Evolutionary conservation across 2,113 vertebrate genomes (phyloP).

Genomic region (Nannobrachium achirus): DNA sequence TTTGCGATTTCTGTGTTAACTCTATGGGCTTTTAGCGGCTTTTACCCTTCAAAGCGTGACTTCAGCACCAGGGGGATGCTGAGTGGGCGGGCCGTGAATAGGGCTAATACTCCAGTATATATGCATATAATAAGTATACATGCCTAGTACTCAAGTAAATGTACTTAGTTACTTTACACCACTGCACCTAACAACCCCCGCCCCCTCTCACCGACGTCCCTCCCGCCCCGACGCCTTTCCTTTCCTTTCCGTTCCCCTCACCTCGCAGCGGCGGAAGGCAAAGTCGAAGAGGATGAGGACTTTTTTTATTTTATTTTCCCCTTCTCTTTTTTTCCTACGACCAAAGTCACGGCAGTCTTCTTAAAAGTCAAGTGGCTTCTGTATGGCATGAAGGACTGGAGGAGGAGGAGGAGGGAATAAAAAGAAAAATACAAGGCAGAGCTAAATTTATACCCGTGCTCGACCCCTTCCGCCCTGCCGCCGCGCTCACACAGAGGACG

Average conservation of each 20-base stretch:
- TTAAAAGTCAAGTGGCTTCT: constrained; percentile 52
- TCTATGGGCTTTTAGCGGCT: too few species aligned
- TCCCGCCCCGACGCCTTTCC: background rate
- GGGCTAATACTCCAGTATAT: too few species aligned
- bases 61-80: too few species aligned
- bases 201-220: constrained; percentile 13
- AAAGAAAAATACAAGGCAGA: too few species aligned
- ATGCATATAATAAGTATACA: too few species aligned
- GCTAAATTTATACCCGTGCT: constrained; percentile 18
- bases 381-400: constrained; percentile 28
- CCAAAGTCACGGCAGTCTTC: constrained; percentile 40
- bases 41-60: too few species aligned
- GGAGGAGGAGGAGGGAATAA: too few species aligned
- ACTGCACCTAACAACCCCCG: constrained; percentile 1
- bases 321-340: constrained; percentile 30
- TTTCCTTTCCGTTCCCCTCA: constrained; percentile 3
- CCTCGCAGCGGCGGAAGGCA: constrained; percentile 42
- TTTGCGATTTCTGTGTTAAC: too few species aligned
- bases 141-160: too few species aligned
- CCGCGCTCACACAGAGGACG: background rate
- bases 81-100: too few species aligned
- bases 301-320: too few species aligned
- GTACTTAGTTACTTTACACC: too few species aligned
- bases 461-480: background rate
- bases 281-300: constrained; percentile 61